A percentile compares a stretch with the other conserved stretches of the same genome.
Conservation (phyloP, 2,113 vertebrate genomes). For the Menura novaehollandiae region DNA sequence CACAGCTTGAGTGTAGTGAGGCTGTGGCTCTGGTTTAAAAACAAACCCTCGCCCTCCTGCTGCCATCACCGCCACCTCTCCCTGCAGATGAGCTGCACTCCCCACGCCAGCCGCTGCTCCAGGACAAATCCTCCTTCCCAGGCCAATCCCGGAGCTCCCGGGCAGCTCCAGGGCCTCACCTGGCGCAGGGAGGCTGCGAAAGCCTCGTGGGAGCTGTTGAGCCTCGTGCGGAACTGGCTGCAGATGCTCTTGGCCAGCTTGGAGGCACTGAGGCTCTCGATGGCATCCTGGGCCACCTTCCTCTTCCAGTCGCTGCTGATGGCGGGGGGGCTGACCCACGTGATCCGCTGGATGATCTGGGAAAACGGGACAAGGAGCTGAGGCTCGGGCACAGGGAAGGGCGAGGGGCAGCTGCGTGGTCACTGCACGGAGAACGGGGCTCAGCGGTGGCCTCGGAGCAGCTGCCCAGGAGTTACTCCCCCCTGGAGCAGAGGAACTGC, state of each 20-base stretch:
- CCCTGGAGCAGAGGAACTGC: neutral
- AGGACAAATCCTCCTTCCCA: neutral
- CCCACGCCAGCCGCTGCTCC: neutral
- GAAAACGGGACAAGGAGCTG: neutral
- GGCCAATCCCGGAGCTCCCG: neutral
- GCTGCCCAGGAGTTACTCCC: too few species aligned
- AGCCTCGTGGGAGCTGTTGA: slow-evolving; percentile 96
- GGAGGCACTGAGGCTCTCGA: slow-evolving; percentile 95
- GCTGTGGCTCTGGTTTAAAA: neutral
- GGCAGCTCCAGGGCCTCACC: slow-evolving; percentile 63
- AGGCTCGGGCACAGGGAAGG: neutral
- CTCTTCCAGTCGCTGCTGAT: slow-evolving; percentile 93
- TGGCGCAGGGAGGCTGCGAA: slow-evolving; percentile 93
- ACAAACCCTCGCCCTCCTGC: too few species aligned
- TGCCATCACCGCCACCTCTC: too few species aligned
- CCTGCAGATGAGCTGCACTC: neutral
- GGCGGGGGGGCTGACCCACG: slow-evolving; percentile 91
- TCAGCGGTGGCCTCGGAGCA: neutral
- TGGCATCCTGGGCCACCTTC: slow-evolving; percentile 96
- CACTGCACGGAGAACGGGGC: neutral
- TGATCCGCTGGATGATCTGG: slow-evolving; percentile 93
- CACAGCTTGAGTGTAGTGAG: rapidly evolving
- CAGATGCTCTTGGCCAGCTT: slow-evolving; percentile 97
- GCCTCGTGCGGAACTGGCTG: slow-evolving; percentile 92
- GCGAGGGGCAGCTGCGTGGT: too few species aligned